phyloP scores from a whole-genome alignment of 2,888 invertebrate genomes.

The Copidosoma aretas region DNA sequence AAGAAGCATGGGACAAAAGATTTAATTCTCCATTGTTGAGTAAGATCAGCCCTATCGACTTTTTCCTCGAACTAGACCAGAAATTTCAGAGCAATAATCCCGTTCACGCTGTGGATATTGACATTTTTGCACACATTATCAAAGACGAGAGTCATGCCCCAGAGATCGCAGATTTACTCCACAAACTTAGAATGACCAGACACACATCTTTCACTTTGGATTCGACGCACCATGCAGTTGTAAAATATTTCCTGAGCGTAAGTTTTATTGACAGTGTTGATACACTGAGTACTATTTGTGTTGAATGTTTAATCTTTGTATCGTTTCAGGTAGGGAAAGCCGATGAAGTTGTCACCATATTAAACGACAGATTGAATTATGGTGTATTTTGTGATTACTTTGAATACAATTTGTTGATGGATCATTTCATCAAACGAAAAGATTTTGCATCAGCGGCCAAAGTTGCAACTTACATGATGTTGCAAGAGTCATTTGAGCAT shows the following conservation, averaged over 20 bases:
- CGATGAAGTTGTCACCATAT: conserved; percentile 71
- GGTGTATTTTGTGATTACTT: conserved; percentile 90
- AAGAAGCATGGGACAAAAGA: conserved; percentile 74
- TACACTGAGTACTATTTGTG: background rate
- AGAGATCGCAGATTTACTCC: conserved; percentile 75
- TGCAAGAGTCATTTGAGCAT: conserved; percentile 86
- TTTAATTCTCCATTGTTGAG: conserved; percentile 69
- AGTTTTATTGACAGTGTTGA: background rate
- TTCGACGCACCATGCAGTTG: conserved; percentile 83
- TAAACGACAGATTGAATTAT: conserved; percentile 84
- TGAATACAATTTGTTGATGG: conserved; percentile 79
- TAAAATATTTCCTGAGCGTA: conserved; percentile 66
- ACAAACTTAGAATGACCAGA: conserved; percentile 75
- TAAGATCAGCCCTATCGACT: conserved; percentile 70
- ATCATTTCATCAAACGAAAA: conserved; percentile 75
- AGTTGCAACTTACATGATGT: conserved; percentile 80
- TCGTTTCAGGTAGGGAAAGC: conserved; percentile 25
- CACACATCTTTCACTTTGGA: conserved; percentile 75
- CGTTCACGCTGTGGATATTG: conserved; percentile 81
- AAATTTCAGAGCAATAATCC: conserved; percentile 69
- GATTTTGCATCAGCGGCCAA: conserved; percentile 77
- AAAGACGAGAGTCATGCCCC: conserved; percentile 68
- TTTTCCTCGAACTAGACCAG: conserved; percentile 75
- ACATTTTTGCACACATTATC: conserved; percentile 78
- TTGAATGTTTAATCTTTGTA: background rate